A percentile compares a stretch with the other conserved stretches of the same genome.
These are phyloP conservation scores for Clarias laeviceps DNA, from an alignment of 2,797 vertebrate genomes.

Conservation along the genomic window DNA sequence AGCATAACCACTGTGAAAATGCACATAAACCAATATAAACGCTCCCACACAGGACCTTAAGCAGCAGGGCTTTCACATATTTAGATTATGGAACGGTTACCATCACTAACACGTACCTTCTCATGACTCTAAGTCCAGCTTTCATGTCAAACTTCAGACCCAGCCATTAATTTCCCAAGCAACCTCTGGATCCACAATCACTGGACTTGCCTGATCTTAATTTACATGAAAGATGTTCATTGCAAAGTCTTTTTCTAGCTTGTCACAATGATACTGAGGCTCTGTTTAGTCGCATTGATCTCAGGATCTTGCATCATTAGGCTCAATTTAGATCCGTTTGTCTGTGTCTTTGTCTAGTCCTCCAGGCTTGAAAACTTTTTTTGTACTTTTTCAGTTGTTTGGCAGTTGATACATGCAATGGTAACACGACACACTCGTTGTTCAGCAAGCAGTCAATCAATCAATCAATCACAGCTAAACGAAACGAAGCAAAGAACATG, in stretches of 20 bases:
- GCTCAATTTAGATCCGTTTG: neutral
- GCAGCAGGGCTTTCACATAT: too few relatives aligned
- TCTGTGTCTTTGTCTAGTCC: neutral
- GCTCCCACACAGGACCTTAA: too few relatives aligned
- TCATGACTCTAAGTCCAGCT: neutral
- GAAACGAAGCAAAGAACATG: neutral
- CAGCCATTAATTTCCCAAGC: neutral
- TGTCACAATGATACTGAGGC: neutral
- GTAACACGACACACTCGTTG: neutral
- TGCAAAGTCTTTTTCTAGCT: neutral
- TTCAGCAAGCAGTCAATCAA: neutral
- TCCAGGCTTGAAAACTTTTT: neutral
- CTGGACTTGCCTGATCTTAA: neutral
- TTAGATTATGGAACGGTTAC: too few relatives aligned
- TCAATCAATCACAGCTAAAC: neutral
- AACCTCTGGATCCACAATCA: neutral
- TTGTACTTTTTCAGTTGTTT: too few relatives aligned
- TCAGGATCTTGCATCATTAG: neutral
- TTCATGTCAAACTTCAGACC: neutral
- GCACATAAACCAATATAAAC: too few relatives aligned
- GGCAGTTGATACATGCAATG: neutral
- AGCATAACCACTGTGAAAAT: too few relatives aligned
- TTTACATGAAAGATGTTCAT: neutral
- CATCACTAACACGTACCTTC: neutral
- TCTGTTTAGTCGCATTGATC: neutral